A percentile compares a stretch with the other conserved stretches of the same genome.
phyloP scores from a whole-genome alignment of 2,113 vertebrate genomes.

The Malurus cyaneus region DNA sequence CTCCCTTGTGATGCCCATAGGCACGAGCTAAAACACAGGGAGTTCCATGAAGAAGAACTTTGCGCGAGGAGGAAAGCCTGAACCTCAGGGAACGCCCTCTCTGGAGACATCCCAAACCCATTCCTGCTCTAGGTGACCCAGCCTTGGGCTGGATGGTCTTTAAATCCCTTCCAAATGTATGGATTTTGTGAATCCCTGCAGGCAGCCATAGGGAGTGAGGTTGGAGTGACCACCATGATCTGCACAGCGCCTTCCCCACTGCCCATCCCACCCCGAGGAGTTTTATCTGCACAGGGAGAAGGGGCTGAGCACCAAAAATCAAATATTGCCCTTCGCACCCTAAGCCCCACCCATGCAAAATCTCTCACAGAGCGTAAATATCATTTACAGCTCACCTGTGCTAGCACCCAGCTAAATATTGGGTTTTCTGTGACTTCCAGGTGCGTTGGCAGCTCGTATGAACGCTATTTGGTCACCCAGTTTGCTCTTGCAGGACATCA shows the following conservation, averaged over 20 bases:
- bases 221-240: background rate
- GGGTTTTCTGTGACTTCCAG: background rate
- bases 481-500: background rate
- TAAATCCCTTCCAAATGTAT: background rate
- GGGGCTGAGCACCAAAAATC: background rate
- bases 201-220: background rate
- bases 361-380: accelerated
- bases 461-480: accelerated
- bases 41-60: background rate
- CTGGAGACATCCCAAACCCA: background rate
- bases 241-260: background rate
- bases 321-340: accelerated
- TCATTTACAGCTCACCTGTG: background rate
- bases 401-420: background rate
- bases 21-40: accelerated
- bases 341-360: accelerated
- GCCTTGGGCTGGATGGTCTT: background rate
- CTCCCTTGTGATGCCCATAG: too few species aligned
- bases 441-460: background rate
- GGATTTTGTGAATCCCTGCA: background rate
- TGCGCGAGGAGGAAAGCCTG: background rate
- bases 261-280: background rate
- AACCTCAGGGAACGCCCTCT: too few species aligned
- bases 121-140: background rate
- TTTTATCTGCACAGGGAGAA: background rate